phyloP scores from a whole-genome alignment of 2,888 invertebrate species.

The Tenthredo scrophulariae region DNA sequence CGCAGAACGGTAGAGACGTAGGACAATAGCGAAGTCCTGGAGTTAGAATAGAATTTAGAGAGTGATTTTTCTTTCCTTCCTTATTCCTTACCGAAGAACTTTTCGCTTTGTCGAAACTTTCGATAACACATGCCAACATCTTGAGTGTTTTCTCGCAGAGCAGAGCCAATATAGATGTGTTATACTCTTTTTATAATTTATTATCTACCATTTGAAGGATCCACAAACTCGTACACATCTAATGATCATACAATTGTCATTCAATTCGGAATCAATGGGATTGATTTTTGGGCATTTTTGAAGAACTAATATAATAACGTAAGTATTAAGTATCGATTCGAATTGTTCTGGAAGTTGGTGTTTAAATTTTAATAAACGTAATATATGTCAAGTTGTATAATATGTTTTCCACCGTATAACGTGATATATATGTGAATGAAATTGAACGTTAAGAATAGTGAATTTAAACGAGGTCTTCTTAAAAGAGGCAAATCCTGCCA shows the following conservation, averaged over 20 bases:
- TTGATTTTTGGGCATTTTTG: not conserved
- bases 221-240: too few species aligned
- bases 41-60: conserved; percentile 72
- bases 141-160: not conserved
- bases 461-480: conserved; percentile 41
- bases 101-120: conserved; percentile 22
- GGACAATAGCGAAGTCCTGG: conserved; percentile 71
- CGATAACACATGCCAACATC: conserved; percentile 6
- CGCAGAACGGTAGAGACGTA: conserved; percentile 52
- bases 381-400: not conserved
- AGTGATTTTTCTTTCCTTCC: conserved; percentile 62
- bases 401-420: not conserved
- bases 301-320: not conserved
- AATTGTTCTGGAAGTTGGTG: not conserved
- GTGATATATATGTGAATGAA: conserved; percentile 42
- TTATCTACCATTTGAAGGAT: too few species aligned
- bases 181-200: not conserved
- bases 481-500: conserved; percentile 37
- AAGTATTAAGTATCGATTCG: not conserved
- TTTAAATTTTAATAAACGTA: not conserved
- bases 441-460: conserved; percentile 48
- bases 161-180: not conserved
- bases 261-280: not conserved
- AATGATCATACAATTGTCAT: not conserved
- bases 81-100: conserved; percentile 2